phyloP scores from a whole-genome alignment of 2,113 vertebrate genomes.

The Thryonomys swinderianus region DNA sequence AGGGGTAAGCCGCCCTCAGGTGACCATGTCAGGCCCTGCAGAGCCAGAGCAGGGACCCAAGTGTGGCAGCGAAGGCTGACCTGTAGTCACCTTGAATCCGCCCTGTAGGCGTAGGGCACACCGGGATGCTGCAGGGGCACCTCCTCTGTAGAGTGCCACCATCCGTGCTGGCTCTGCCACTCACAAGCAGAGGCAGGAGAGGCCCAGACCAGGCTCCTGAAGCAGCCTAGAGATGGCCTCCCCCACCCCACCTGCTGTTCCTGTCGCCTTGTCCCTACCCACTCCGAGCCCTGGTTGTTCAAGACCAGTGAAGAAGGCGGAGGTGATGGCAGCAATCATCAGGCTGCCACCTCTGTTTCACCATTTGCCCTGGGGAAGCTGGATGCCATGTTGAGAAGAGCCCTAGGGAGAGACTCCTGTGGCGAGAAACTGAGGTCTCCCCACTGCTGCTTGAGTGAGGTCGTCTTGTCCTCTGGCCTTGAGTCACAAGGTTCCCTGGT shows the following conservation, averaged over 20 bases:
- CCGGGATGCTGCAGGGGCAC: neutral
- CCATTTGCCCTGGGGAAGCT: neutral
- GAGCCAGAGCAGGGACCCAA: neutral
- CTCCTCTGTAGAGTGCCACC: neutral
- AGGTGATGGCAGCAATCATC: neutral
- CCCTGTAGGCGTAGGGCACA: neutral
- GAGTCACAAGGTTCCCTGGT: neutral
- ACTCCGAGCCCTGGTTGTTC: neutral
- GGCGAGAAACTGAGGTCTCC: neutral
- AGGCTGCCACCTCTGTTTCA: neutral
- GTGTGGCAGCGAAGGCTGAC: neutral
- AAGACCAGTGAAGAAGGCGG: neutral
- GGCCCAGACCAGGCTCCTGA: neutral
- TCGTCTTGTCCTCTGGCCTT: neutral
- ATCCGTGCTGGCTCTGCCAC: neutral
- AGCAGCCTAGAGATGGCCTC: neutral
- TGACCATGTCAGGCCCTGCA: neutral
- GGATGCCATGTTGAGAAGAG: neutral
- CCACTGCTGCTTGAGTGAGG: neutral
- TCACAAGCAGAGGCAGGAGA: neutral
- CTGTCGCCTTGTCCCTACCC: neutral
- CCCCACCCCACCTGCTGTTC: neutral
- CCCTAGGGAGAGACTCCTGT: neutral
- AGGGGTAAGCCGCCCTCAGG: neutral
- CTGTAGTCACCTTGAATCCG: neutral